Evolutionary conservation across 2,113 vertebrate genomes (phyloP), one percentile per base, ranked within the genome.

Genomic region (Zosterops hypoxanthus): DNA sequence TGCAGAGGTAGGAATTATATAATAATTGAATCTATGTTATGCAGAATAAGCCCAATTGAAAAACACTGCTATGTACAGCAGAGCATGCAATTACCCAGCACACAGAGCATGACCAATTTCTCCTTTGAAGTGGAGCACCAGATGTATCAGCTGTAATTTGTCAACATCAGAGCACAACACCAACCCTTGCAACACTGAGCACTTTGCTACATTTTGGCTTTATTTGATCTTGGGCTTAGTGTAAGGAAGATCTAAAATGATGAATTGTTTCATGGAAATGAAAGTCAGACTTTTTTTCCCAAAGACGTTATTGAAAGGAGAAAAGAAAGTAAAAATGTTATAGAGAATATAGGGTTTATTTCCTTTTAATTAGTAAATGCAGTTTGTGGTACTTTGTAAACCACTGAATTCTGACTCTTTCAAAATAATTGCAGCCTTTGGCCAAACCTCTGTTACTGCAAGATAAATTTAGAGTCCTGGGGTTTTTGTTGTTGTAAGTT

Each of bases 41-140:
- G 57, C 41, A 91, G 36, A 91, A 36, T 75, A 92, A 87, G 28
- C 15, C 24, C 41, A 83, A 87, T 57, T 90, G 84, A 75, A 94
- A 94, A 84, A 42, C 42, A 75, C 86, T 63, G 36, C 61, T 91
- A 63, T 82, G 70, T 94, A 82, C 91, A 95, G 77, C 56, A 79
- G 57, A 60, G 73, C n/a, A 81, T 82, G 53, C 61, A 95, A 73
- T 88, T 89, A 82, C 36, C n/a, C 31, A 64, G 42, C 49, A 79
- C 61, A 85, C 42, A 84, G 86, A 96, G 66, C 57, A 53, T 82
- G 78, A 94, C 92, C 52, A 89, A 76, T 72, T 63, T 69, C 2
- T 9, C 14, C 63, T 95, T 90, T 90, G 46, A 85, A 93, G 79
- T 64, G 53, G 26, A 88, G 76, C 55, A 73, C 63, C 85, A 95